Evolutionary conservation across 2,888 invertebrate genomes (phyloP).

Genomic region (Leptura quadrifasciata): DNA sequence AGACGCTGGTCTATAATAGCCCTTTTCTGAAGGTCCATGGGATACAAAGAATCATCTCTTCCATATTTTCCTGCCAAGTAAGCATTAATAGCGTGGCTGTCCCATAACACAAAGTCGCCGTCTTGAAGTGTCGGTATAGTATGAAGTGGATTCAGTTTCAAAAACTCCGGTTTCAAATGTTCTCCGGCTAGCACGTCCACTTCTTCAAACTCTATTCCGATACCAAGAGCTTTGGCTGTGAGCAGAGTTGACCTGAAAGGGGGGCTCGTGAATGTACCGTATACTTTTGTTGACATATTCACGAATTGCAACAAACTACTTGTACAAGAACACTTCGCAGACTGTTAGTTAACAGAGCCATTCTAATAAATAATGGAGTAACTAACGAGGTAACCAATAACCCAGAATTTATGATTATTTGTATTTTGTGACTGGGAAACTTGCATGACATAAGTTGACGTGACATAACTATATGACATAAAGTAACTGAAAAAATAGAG

Average conservation of each 20-base stretch:
- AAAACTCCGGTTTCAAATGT: conserved; percentile 70
- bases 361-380: too few relatives aligned
- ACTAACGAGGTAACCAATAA: too few relatives aligned
- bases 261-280: conserved; percentile 66
- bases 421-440: too few relatives aligned
- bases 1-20: conserved; percentile 76
- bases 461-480: too few relatives aligned
- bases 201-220: conserved; percentile 72
- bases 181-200: conserved; percentile 72
- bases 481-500: too few relatives aligned
- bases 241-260: conserved; percentile 73
- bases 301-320: not conserved
- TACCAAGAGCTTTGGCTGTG: conserved; percentile 70
- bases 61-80: conserved; percentile 60
- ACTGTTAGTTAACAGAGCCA: too few relatives aligned
- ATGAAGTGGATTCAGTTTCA: conserved; percentile 75
- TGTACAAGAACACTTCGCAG: too few relatives aligned
- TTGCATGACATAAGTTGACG: too few relatives aligned
- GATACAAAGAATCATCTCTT: conserved; percentile 73
- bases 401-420: too few relatives aligned
- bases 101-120: conserved; percentile 76
- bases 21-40: conserved; percentile 74
- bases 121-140: conserved; percentile 76
- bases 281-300: conserved; percentile 54
- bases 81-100: conserved; percentile 71